A percentile compares a stretch with the other conserved stretches of the same genome.
phyloP scores from a whole-genome alignment of 2,797 vertebrate species.

The Parotocinclus haroldoi region DNA sequence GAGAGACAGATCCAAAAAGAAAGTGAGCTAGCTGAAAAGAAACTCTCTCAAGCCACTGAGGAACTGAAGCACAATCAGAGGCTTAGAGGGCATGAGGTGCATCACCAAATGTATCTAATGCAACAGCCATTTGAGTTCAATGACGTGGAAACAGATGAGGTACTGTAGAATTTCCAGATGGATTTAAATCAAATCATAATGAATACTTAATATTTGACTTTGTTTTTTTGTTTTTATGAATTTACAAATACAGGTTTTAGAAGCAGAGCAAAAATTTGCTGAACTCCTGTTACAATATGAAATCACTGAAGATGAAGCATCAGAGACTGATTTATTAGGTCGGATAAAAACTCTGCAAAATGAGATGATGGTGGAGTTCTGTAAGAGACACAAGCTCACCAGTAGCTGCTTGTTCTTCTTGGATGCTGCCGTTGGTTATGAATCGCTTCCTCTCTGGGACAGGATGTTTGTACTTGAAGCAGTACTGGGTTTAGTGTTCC shows the following conservation, averaged over 20 bases:
- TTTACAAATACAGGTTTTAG: not conserved
- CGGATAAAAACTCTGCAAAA: slow-evolving; percentile 21
- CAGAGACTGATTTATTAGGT: not conserved
- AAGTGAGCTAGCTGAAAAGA: not conserved
- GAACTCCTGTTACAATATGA: slow-evolving; percentile 2
- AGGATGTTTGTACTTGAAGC: slow-evolving; percentile 16
- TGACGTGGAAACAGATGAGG: slow-evolving; percentile 1
- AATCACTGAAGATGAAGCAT: not conserved
- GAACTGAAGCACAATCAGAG: slow-evolving; percentile 7
- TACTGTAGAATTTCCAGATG: not conserved
- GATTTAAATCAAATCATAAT: no score
- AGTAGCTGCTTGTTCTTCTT: slow-evolving; percentile 23
- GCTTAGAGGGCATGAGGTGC: slow-evolving; percentile 11
- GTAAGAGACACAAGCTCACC: slow-evolving; percentile 17
- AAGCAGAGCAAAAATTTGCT: not conserved
- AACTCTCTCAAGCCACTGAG: slow-evolving; percentile 12
- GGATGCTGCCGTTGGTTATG: slow-evolving; percentile 1
- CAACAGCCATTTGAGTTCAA: not conserved
- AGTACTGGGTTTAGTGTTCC: not conserved
- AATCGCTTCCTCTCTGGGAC: slow-evolving; percentile 11
- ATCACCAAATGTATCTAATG: slow-evolving; percentile 14
- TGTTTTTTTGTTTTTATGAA: no score
- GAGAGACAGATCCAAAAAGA: slow-evolving; percentile 18
- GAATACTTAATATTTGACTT: no score
- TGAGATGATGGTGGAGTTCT: slow-evolving; percentile 7